These are phyloP conservation scores for Narcine bancroftii DNA, from an alignment of 2,113 vertebrate genomes.

Conservation along the genomic window DNA sequence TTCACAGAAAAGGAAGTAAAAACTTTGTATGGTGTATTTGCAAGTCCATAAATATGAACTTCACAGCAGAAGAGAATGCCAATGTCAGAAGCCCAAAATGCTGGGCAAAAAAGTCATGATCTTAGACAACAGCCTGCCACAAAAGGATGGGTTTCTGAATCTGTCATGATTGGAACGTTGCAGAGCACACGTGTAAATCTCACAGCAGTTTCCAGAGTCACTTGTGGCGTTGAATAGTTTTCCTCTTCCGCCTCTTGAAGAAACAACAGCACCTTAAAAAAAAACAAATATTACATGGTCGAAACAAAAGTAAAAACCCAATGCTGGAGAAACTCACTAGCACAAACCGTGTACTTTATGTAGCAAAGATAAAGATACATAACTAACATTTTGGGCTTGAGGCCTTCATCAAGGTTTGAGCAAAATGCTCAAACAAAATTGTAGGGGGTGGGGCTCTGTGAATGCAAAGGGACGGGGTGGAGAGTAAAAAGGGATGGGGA, in stretches of 20 bases:
- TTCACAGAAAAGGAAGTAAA: conserved; percentile 20
- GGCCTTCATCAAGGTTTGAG: too few species aligned
- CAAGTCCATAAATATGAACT: conserved; percentile 13
- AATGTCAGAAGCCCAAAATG: conserved; percentile 26
- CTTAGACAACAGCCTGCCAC: conserved; percentile 33
- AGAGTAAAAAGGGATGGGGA: too few species aligned
- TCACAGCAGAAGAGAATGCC: conserved; percentile 27
- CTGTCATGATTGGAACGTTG: conserved; percentile 17
- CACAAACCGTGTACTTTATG: too few species aligned
- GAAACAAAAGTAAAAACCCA: neutral
- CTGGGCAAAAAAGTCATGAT: conserved; percentile 9
- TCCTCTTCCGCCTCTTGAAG: conserved; percentile 96
- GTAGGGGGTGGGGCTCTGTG: too few species aligned
- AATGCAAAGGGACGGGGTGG: too few species aligned
- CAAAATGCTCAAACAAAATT: too few species aligned
- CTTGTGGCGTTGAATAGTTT: conserved; percentile 89
- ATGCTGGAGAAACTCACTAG: too few species aligned
- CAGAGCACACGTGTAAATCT: conserved; percentile 31
- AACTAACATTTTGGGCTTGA: too few species aligned
- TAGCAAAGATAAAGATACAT: too few species aligned
- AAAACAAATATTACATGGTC: neutral
- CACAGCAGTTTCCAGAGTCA: conserved; percentile 54
- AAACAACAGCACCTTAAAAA: conserved; percentile 90
- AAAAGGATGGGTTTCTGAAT: conserved; percentile 32
- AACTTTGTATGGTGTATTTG: conserved; percentile 29